Conservation (phyloP, 2,113 vertebrate species). For the Atlantisia rogersi region DNA sequence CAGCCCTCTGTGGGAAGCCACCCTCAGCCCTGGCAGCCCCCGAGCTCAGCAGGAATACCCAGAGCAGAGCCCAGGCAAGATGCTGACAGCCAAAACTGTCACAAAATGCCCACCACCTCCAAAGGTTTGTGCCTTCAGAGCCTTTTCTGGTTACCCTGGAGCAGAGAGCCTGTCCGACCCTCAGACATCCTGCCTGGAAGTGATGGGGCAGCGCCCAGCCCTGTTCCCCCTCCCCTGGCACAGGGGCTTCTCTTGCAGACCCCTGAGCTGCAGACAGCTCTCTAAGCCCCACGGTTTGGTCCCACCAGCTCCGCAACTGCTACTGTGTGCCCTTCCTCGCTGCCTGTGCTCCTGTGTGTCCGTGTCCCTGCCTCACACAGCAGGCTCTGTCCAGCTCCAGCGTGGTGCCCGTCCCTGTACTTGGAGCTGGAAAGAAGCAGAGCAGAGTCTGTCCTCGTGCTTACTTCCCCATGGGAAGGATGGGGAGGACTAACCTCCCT, state of each 20-base stretch:
- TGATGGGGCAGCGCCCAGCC: rapidly evolving
- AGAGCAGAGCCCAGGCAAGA: rapidly evolving
- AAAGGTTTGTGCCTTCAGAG: neutral
- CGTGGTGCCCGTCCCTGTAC: rapidly evolving
- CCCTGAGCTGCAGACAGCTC: no score
- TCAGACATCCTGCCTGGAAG: neutral
- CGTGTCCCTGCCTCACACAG: neutral
- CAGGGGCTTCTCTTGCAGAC: no score
- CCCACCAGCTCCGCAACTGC: no score
- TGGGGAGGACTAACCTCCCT: neutral
- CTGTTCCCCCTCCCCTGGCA: neutral
- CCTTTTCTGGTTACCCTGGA: neutral
- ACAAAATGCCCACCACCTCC: neutral
- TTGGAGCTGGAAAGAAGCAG: neutral
- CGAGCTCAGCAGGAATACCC: neutral
- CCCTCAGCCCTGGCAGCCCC: rapidly evolving
- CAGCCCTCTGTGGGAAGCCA: neutral
- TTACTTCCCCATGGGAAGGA: neutral
- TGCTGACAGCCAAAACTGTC: neutral
- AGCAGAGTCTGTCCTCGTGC: neutral
- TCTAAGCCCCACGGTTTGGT: no score
- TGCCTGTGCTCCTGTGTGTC: no score
- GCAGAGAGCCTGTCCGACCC: neutral
- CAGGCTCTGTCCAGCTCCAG: neutral
- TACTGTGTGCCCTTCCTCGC: no score